phyloP scores from a whole-genome alignment of 2,797 vertebrate species.

The Phataginus tricuspis region DNA sequence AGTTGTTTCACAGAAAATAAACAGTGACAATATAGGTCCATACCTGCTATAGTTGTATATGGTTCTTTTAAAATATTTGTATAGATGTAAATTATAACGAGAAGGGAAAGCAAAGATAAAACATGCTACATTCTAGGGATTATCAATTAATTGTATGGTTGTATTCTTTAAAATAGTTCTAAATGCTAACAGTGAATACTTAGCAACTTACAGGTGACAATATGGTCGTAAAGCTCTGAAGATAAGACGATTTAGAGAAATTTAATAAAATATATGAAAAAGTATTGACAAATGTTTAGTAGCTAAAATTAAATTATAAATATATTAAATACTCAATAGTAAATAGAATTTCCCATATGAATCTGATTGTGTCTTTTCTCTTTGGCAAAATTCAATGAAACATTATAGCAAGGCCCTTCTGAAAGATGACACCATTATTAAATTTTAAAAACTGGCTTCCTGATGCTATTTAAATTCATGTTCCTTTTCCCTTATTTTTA shows the following conservation, averaged over 20 bases:
- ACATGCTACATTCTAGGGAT: neutral
- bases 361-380: neutral
- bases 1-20: conserved; percentile 20
- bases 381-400: conserved; percentile 39
- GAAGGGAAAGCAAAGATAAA: conserved; percentile 16
- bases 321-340: neutral
- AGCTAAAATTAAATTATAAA: neutral
- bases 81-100: neutral
- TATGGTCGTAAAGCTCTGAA: neutral
- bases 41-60: neutral
- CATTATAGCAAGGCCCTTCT: neutral
- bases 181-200: neutral
- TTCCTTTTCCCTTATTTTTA: neutral
- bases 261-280: conserved; percentile 13
- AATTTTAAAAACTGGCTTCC: neutral
- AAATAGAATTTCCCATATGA: neutral
- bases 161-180: neutral
- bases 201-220: neutral
- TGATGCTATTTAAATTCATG: neutral
- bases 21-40: neutral
- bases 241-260: neutral
- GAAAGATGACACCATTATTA: neutral
- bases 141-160: neutral
- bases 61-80: conserved; percentile 6
- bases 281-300: neutral